phyloP scores from a whole-genome alignment of 2,797 vertebrate species.

The Falco concolor region DNA sequence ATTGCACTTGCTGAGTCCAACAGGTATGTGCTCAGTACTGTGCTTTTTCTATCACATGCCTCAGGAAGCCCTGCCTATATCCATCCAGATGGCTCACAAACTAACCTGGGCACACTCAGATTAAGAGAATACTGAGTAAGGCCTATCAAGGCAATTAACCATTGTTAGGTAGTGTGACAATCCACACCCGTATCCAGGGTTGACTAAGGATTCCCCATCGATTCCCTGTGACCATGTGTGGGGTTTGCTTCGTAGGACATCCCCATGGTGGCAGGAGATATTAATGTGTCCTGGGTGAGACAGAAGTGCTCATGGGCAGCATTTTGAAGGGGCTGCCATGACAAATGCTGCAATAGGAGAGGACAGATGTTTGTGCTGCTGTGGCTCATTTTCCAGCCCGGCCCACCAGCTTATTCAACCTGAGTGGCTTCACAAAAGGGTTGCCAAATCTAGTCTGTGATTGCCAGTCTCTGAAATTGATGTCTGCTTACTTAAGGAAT shows the following conservation, averaged over 20 bases:
- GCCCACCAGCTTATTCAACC: not conserved
- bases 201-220: not conserved
- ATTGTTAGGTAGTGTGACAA: not conserved
- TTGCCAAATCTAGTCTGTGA: not conserved
- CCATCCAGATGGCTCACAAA: not conserved
- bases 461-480: not conserved
- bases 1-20: not conserved
- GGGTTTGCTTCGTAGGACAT: not conserved
- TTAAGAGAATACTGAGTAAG: not conserved
- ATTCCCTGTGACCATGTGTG: accelerated
- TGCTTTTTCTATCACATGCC: not conserved
- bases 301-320: not conserved
- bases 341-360: not conserved
- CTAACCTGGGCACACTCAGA: not conserved
- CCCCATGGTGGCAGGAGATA: not conserved
- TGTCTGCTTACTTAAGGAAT: not conserved
- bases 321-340: not conserved
- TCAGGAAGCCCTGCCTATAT: not conserved
- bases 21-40: not conserved
- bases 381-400: not conserved
- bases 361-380: not conserved
- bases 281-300: not conserved
- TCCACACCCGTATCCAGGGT: not conserved
- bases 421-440: not conserved
- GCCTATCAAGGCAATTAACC: not conserved